Conservation (phyloP, 2,888 invertebrate genomes). For the Sycophila texana region DNA sequence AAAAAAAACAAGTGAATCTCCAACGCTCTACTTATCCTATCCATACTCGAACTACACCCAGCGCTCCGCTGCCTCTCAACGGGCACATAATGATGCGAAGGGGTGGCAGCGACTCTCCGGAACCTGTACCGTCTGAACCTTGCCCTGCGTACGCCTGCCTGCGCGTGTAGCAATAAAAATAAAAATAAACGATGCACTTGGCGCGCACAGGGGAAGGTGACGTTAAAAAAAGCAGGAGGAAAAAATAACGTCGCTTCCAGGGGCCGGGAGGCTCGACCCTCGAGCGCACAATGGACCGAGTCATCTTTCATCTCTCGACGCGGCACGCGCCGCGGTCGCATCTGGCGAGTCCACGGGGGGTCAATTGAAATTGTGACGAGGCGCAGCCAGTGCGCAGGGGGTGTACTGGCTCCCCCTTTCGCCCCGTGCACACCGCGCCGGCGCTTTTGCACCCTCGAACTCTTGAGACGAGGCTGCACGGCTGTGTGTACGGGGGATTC, state of each 20-base stretch:
- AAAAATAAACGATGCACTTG: conserved; percentile 62
- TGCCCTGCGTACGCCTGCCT: background rate
- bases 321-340: conserved; percentile 73
- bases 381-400: conserved; percentile 12
- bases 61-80: conserved; percentile 38
- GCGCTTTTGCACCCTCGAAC: background rate
- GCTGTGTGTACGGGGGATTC: background rate
- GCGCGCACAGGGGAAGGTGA: conserved; percentile 21
- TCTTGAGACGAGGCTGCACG: background rate
- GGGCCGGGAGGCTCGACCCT: conserved; percentile 27
- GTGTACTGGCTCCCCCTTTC: conserved; percentile 1
- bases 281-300: conserved; percentile 64
- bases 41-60: background rate
- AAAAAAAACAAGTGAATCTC: conserved; percentile 18
- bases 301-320: conserved; percentile 73
- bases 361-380: conserved; percentile 71
- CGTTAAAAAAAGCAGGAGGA: conserved; percentile 50
- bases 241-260: conserved; percentile 44
- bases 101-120: conserved; percentile 35
- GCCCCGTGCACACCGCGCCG: background rate
- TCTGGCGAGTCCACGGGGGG: conserved; percentile 71
- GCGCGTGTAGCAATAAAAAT: conserved; percentile 61
- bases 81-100: conserved; percentile 43
- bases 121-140: conserved; percentile 66
- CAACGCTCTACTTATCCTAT: conserved; percentile 29